These are phyloP conservation scores for Anoplolepis gracilipes DNA, from an alignment of 1,140 invertebrate genomes.

Conservation along the genomic window DNA sequence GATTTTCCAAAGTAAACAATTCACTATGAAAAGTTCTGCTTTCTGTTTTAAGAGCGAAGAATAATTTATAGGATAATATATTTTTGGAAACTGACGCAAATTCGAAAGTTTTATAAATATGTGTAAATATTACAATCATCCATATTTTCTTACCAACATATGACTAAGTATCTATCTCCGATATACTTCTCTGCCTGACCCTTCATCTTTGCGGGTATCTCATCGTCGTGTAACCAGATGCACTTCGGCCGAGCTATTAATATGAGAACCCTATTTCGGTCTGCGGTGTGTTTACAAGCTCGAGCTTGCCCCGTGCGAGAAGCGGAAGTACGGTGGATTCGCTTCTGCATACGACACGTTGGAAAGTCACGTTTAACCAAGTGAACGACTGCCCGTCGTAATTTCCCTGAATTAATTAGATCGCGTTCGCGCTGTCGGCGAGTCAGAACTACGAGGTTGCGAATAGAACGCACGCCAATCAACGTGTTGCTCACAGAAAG, in stretches of 20 bases:
- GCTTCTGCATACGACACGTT: slow-evolving; percentile 37
- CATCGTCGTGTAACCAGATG: slow-evolving; percentile 64
- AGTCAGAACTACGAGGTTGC: slow-evolving; percentile 1
- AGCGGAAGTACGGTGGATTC: slow-evolving; percentile 66
- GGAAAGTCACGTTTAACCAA: slow-evolving; percentile 51
- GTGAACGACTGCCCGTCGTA: slow-evolving; percentile 21
- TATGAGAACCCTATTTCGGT: slow-evolving; percentile 69
- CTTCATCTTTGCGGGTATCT: slow-evolving; percentile 19
- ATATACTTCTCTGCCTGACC: slow-evolving; percentile 13
- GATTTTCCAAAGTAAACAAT: not conserved
- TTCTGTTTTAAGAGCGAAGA: not conserved
- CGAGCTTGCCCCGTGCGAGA: slow-evolving; percentile 38
- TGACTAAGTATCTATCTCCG: not conserved
- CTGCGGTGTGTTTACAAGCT: slow-evolving; percentile 69
- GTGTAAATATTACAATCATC: slow-evolving; percentile 13
- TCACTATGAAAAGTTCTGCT: not conserved
- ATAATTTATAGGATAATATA: not conserved
- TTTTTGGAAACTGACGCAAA: not conserved
- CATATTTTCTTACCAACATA: not conserved
- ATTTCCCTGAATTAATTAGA: slow-evolving; percentile 56
- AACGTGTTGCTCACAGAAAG: not conserved
- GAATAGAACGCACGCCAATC: not conserved
- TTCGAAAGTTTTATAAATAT: not conserved
- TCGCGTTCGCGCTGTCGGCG: not conserved
- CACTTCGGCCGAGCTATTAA: slow-evolving; percentile 71